Evolutionary conservation across 2,888 invertebrate species (phyloP).

Genomic region (Panopea generosa): DNA sequence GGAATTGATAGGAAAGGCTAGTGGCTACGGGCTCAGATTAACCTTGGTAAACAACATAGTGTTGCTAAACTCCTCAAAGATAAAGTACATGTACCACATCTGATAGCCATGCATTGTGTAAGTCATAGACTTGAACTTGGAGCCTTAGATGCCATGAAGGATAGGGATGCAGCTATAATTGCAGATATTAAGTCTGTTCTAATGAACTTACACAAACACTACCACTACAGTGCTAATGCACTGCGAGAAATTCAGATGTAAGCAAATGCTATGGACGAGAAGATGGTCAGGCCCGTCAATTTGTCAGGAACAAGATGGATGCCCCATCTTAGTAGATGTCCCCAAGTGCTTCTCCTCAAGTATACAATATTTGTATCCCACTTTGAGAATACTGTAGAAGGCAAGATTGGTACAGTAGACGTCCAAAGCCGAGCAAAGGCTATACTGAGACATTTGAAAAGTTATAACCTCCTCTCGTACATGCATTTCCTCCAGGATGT

Average conservation of each 20-base stretch:
- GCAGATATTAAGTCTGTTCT: not conserved
- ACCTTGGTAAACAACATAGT: constrained; percentile 26
- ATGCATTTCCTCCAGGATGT: too few relatives aligned
- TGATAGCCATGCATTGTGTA: too few relatives aligned
- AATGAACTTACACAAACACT: too few relatives aligned
- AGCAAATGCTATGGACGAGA: too few relatives aligned
- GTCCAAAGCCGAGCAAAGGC: constrained; percentile 40
- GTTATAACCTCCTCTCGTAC: too few relatives aligned
- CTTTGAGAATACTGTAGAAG: constrained; percentile 48
- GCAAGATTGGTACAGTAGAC: constrained; percentile 25
- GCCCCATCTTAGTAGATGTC: constrained; percentile 43
- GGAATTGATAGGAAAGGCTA: constrained; percentile 37
- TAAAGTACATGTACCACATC: too few relatives aligned
- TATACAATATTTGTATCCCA: constrained; percentile 41
- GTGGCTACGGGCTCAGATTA: constrained; percentile 53
- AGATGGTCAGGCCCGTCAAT: too few relatives aligned
- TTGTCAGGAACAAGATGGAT: constrained; percentile 57
- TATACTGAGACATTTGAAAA: too few relatives aligned
- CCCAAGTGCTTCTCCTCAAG: constrained; percentile 25
- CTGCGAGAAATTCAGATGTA: constrained; percentile 18
- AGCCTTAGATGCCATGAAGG: too few relatives aligned
- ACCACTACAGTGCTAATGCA: constrained; percentile 27
- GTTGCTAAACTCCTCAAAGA: too few relatives aligned
- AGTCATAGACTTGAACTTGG: too few relatives aligned
- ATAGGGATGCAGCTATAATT: not conserved